Conservation (phyloP, 2,888 invertebrate genomes). For the Xestoiulus laeticollis region DNA sequence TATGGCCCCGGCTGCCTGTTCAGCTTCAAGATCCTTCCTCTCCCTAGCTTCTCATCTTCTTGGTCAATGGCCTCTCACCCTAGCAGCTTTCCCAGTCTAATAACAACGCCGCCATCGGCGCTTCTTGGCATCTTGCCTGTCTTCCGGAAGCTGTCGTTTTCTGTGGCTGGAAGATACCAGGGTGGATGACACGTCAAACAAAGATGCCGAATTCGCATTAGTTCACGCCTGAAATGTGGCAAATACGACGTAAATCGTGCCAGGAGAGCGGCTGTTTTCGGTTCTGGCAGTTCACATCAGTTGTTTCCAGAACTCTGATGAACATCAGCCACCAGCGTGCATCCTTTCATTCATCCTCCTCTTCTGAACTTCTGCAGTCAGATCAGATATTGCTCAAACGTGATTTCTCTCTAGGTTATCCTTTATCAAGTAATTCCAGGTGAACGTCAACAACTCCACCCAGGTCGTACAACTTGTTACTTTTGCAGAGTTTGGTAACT, state of each 20-base stretch:
- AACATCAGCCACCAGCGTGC: too few species aligned
- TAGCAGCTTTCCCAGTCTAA: background rate
- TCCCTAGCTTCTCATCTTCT: background rate
- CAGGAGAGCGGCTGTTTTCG: background rate
- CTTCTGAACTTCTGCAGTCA: too few species aligned
- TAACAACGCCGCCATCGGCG: background rate
- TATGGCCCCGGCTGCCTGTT: background rate
- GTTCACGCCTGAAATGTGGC: background rate
- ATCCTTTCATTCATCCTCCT: too few species aligned
- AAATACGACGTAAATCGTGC: background rate
- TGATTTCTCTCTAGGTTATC: too few species aligned
- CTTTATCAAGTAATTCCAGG: too few species aligned
- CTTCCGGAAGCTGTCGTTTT: background rate
- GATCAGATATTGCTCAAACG: too few species aligned
- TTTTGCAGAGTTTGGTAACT: too few species aligned
- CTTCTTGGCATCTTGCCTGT: background rate
- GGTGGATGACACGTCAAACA: background rate
- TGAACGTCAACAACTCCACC: too few species aligned
- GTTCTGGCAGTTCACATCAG: background rate
- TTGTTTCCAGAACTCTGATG: too few species aligned
- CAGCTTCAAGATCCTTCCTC: background rate
- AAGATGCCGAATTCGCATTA: background rate
- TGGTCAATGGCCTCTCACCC: conserved; percentile 30
- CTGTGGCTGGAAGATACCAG: background rate
- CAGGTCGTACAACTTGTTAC: too few species aligned